Conservation (phyloP, 2,797 vertebrate species). For the Poeciliopsis infans region DNA sequence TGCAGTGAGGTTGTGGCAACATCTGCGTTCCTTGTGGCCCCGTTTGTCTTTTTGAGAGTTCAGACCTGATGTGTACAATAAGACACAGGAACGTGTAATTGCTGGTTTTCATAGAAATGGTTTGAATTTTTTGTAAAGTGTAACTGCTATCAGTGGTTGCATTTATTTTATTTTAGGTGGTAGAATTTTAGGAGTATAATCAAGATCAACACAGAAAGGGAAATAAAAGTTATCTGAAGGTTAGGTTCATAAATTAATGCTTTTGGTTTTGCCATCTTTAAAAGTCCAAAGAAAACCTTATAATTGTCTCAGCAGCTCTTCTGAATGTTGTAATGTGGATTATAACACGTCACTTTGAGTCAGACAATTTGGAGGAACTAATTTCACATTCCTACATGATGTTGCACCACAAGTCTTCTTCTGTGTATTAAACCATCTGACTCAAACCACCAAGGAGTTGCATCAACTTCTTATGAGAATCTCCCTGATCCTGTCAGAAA, state of each 20-base stretch:
- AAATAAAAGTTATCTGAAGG: no score
- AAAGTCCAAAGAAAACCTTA: background rate
- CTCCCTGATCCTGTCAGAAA: background rate
- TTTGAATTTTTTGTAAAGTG: background rate
- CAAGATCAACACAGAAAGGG: background rate
- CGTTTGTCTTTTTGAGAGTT: background rate
- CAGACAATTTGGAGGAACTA: background rate
- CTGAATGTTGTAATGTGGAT: background rate
- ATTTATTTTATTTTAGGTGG: background rate
- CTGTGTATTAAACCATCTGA: background rate
- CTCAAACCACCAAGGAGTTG: background rate
- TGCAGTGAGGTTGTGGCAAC: background rate
- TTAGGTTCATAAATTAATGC: background rate
- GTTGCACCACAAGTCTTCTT: background rate
- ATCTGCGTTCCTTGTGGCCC: background rate
- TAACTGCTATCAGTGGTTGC: background rate
- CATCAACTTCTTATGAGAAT: background rate
- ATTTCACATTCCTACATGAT: background rate
- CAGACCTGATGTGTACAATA: background rate
- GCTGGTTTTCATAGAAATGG: background rate
- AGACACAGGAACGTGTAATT: background rate
- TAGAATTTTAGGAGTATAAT: background rate
- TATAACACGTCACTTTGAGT: background rate
- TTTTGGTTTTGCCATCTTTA: background rate
- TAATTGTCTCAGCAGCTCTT: background rate